Evolutionary conservation across 2,888 invertebrate species (phyloP), one percentile per base, ranked within the genome.

Genomic region (Caenorhabditis uteleia): DNA sequence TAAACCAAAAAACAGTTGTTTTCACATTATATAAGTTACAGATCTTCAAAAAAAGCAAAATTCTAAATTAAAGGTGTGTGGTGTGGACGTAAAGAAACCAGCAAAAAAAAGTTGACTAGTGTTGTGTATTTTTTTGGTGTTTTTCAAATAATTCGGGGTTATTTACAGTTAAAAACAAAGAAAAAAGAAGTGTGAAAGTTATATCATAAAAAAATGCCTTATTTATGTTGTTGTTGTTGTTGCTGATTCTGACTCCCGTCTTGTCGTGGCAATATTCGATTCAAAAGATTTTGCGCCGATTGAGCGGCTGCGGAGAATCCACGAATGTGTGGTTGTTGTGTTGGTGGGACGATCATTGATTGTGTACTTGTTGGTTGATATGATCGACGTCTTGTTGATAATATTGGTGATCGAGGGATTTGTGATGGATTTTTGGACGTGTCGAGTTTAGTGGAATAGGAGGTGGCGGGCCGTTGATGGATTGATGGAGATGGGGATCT

Each of bases 401-500:
- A 23, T 43, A 14, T 43, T 29, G 54, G 49, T 25, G 48, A 21
- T 36, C 31, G 40, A 21, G 55, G 23, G 33, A 33, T 16, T 40
- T 31, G 58, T 43, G 27, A 25, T 26, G 25, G 46, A 43, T 44
- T n/a, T n/a, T n/a, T n/a, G 33, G 51, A 43, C 50, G 42, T 40
- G 31, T 39, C 29, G 26, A 48, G 46, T 5, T 39, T 50, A 26
- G 55, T 50, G 42, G 55, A 62, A 14, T 50, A 50, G 33, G 54
- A 60, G 18, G 60, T 38, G 27, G 50, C 33, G 26, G 45, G 45
- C n/a, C 46, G 59, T 12, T 42, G 50, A 29, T 33, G 54, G 23
- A 40, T 48, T 38, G 64, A 57, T 14, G 64, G 64, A 18, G 64
- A 64, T 49, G 62, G 62, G 29, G 47, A 47, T 48, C 64, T 64